These are phyloP conservation scores for Peromyscus leucopus DNA, from an alignment of 2,113 vertebrate species.

Conservation along the genomic window DNA sequence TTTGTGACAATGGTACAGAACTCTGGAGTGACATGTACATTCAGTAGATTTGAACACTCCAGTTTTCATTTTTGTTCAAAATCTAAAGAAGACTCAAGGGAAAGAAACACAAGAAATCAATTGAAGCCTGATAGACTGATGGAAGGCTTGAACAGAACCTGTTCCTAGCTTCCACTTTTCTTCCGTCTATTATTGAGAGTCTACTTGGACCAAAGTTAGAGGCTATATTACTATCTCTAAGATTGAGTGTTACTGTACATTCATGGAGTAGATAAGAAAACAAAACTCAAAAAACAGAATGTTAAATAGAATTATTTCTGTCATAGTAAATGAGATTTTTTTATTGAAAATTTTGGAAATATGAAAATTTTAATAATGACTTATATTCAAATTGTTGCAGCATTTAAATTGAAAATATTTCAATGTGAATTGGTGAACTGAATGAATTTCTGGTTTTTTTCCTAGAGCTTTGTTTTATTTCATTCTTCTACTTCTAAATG, in stretches of 20 bases:
- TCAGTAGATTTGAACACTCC: neutral
- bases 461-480: neutral
- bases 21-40: too few species aligned
- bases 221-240: neutral
- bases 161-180: neutral
- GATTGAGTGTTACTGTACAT: neutral
- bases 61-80: neutral
- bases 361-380: neutral
- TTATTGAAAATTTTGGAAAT: neutral
- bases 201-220: neutral
- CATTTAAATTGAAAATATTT: neutral
- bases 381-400: neutral
- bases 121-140: neutral
- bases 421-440: neutral
- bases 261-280: neutral
- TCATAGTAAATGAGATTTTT: neutral
- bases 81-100: neutral
- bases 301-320: neutral
- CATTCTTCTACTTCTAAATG: neutral
- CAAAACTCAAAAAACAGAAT: neutral
- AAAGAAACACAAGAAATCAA: too few species aligned
- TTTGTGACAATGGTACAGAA: neutral
- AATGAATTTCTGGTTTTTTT: neutral
- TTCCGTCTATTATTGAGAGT: neutral
- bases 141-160: neutral